phyloP scores from a whole-genome alignment of 2,888 invertebrate species.

The Dromius quadrimaculatus region DNA sequence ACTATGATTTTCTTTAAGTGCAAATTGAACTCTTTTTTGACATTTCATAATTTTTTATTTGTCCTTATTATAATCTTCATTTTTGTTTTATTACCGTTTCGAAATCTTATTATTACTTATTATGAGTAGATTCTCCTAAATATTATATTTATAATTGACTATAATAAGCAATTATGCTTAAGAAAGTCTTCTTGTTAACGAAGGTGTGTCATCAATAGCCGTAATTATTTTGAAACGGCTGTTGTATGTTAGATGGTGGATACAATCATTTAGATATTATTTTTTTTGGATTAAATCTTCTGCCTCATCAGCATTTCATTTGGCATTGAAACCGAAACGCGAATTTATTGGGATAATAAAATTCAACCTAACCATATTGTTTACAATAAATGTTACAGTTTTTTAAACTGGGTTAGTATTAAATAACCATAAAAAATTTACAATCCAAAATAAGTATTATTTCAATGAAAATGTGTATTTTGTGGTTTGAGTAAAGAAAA shows the following conservation, averaged over 20 bases:
- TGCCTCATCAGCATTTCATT: background rate
- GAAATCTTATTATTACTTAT: slow-evolving; percentile 18
- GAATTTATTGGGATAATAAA: no score
- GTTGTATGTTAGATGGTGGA: no score
- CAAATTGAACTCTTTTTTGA: slow-evolving; percentile 38
- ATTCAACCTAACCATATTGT: slow-evolving; percentile 27
- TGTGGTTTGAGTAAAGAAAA: no score
- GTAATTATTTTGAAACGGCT: slow-evolving; percentile 22
- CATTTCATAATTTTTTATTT: slow-evolving; percentile 49
- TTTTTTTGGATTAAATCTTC: no score
- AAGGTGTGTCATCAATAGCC: slow-evolving; percentile 33
- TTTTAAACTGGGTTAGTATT: no score
- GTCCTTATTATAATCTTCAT: slow-evolving; percentile 19
- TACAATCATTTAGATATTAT: no score
- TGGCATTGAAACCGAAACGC: slow-evolving; percentile 13
- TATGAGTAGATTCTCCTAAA: background rate
- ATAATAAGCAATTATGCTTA: no score
- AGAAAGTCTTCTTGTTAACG: slow-evolving; percentile 23
- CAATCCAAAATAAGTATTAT: no score
- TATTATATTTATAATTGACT: no score
- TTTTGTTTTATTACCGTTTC: slow-evolving; percentile 26
- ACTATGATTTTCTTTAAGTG: slow-evolving; percentile 17
- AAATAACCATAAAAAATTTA: no score
- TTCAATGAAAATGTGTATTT: no score
- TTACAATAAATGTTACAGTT: no score